Conservation (phyloP, 1,140 invertebrate species). For the Drosophila nikananu region DNA sequence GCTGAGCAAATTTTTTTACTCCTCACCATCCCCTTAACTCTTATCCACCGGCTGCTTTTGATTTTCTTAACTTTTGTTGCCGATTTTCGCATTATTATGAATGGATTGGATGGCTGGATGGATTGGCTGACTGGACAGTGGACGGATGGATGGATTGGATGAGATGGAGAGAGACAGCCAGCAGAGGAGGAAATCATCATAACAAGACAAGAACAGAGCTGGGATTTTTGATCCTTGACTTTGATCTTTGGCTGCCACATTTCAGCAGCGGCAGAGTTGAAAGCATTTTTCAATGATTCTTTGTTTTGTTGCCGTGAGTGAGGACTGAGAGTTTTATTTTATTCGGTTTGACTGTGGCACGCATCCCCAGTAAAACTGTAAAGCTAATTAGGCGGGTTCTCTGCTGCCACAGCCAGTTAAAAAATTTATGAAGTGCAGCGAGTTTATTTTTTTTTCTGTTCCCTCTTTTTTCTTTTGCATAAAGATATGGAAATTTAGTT, state of each 20-base stretch:
- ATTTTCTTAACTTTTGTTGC: constrained; percentile 67
- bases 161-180: constrained; percentile 8
- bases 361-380: constrained; percentile 61
- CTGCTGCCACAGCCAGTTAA: constrained; percentile 58
- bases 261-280: constrained; percentile 68
- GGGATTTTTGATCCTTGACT: constrained; percentile 77
- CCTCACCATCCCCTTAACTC: constrained; percentile 41
- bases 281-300: constrained; percentile 61
- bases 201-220: constrained; percentile 66
- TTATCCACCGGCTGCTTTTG: constrained; percentile 67
- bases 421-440: constrained; percentile 83
- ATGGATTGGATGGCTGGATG: constrained; percentile 57
- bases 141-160: constrained; percentile 20
- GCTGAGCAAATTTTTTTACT: constrained; percentile 42
- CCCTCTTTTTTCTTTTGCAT: constrained; percentile 24
- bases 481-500: constrained; percentile 58
- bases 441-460: constrained; percentile 39
- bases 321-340: constrained; percentile 15
- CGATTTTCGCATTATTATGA: constrained; percentile 77
- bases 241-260: constrained; percentile 78
- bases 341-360: constrained; percentile 35
- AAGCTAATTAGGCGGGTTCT: constrained; percentile 67
- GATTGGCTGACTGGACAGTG: constrained; percentile 10
- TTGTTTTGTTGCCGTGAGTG: constrained; percentile 1
- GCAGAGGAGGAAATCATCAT: constrained; percentile 64